These are phyloP conservation scores for Otolemur garnettii DNA, from an alignment of 2,113 vertebrate species.

Conservation along the genomic window DNA sequence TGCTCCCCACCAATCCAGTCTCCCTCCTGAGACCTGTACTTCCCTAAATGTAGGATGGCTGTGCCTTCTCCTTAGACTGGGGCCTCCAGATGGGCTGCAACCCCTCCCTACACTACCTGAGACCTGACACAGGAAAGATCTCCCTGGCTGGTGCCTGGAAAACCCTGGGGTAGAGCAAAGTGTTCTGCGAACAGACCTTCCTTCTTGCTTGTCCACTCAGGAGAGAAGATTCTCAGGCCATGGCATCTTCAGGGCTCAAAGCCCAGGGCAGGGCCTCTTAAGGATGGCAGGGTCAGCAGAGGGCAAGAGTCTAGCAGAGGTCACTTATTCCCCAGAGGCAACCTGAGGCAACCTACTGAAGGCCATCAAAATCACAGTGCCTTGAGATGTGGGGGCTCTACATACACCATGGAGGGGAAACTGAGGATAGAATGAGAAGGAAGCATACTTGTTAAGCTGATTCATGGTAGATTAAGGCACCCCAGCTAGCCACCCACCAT, in stretches of 20 bases:
- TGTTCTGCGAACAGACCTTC: too few relatives aligned
- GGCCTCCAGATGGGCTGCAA: neutral
- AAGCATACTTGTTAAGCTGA: neutral
- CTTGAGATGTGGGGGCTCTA: too few relatives aligned
- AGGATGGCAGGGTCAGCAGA: neutral
- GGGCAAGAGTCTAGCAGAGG: neutral
- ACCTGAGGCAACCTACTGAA: neutral
- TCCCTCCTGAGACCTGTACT: neutral
- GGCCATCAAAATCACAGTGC: neutral
- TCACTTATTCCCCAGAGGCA: neutral
- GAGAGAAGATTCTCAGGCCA: neutral
- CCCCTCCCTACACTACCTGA: neutral
- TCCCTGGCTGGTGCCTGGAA: neutral
- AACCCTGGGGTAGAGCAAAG: neutral
- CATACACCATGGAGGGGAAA: neutral
- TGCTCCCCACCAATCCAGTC: neutral
- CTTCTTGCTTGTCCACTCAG: neutral
- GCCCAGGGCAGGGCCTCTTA: neutral
- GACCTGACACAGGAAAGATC: neutral
- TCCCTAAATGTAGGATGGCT: neutral
- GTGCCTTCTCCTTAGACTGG: neutral
- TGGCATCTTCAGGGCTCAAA: neutral
- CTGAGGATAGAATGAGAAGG: neutral
- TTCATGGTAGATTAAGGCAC: neutral
- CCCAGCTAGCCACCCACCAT: neutral